phyloP scores from a whole-genome alignment of 2,113 vertebrate species.

The Planiliza haematocheilus region DNA sequence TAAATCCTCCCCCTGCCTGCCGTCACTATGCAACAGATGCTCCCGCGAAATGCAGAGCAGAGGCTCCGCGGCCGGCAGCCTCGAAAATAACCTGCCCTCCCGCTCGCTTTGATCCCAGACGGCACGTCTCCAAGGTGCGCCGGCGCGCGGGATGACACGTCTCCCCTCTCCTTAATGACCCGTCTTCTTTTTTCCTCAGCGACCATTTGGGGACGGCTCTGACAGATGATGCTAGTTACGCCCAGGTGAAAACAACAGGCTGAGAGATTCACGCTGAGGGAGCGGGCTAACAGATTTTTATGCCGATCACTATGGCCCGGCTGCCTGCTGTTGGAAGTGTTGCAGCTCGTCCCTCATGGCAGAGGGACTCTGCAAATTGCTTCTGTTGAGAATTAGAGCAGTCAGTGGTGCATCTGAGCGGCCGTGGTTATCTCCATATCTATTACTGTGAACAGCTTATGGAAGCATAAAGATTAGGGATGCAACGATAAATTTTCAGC shows the following conservation, averaged over 20 bases:
- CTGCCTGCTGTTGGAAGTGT: slow-evolving; percentile 18
- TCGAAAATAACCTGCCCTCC: slow-evolving; percentile 31
- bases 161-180: slow-evolving; percentile 57
- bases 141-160: slow-evolving; percentile 13
- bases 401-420: not conserved
- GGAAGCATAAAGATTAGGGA: too few relatives aligned
- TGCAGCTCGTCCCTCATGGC: slow-evolving; percentile 15
- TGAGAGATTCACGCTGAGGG: slow-evolving; percentile 55
- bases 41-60: slow-evolving; percentile 21
- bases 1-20: slow-evolving; percentile 16
- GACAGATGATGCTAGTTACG: slow-evolving; percentile 64
- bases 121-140: slow-evolving; percentile 39
- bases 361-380: not conserved
- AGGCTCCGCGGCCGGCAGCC: not conserved
- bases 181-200: slow-evolving; percentile 35
- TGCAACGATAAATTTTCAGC: too few relatives aligned
- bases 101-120: slow-evolving; percentile 52
- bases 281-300: slow-evolving; percentile 12
- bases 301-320: slow-evolving; percentile 17
- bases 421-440: too few relatives aligned
- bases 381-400: slow-evolving; percentile 13
- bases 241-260: slow-evolving; percentile 66
- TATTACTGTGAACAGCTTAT: too few relatives aligned
- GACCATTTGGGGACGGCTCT: slow-evolving; percentile 57
- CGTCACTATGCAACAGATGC: slow-evolving; percentile 38